Evolutionary conservation across 2,113 vertebrate species (phyloP), one percentile per base, ranked within the genome.

Genomic region (Gadus chalcogrammus): DNA sequence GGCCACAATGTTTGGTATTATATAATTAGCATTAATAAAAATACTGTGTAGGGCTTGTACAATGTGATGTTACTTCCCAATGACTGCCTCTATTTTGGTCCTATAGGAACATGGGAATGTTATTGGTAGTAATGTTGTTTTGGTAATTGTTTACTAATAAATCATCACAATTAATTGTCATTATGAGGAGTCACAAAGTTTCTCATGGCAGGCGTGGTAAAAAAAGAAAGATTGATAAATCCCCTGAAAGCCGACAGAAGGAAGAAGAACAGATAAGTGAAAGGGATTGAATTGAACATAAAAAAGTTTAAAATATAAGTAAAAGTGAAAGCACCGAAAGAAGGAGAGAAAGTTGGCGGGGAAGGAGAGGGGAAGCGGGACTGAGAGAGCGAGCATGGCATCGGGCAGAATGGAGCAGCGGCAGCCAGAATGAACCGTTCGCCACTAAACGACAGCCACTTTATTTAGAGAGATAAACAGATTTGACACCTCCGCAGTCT

Each of bases 401-500:
- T 84, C 55, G 20, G 64, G 77, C 68, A 70, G 78, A 65, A 79
- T 65, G 20, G n/a, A 38, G 20, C 58, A 79, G 77, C 68, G 31
- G 74, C 65, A 82, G 71, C 35, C 65, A 77, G 72, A 77, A 82
- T 78, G 79, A 83, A 84, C 83, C 84, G 83, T 86, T 87, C 80
- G 85, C 84, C 79, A 77, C 82, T 88, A 90, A 90, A 87, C 77
- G 82, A 85, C 84, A 84, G 84, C 86, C 84, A 82, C 82, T 86
- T 81, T 76, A 77, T 84, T 82, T 72, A 58, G 76, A 56, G 75
- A 80, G 78, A 84, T 82, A 84, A 86, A 84, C 82, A 80, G 76
- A 86, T 88, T 79, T 88, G 86, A 89, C 83, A 84, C 78, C 80
- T 75, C 77, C n/a, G 70, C 82, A 77, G 80, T 83, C 79, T 74